Percentiles rank a stretch among this genome's conserved stretches.
phyloP scores from a whole-genome alignment of 1,140 invertebrate genomes.

The Pteromalus puparum region DNA sequence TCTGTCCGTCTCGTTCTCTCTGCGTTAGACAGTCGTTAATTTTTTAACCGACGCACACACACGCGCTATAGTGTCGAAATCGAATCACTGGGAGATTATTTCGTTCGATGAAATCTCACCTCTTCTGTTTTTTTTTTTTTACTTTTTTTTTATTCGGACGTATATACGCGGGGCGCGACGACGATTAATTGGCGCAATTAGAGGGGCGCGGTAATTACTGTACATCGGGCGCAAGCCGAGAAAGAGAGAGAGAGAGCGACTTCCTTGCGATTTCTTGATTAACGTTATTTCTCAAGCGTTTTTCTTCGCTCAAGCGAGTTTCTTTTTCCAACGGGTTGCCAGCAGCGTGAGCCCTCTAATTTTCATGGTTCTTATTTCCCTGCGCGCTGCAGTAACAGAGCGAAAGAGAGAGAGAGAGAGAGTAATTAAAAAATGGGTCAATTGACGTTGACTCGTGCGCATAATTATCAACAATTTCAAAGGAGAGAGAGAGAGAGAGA shows the following conservation, averaged over 20 bases:
- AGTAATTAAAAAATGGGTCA: constrained; percentile 35
- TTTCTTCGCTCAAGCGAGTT: neutral
- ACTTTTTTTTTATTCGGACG: neutral
- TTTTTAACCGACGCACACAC: neutral
- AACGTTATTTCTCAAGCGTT: constrained; percentile 35
- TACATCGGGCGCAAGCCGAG: neutral
- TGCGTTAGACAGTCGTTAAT: neutral
- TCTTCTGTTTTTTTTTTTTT: neutral
- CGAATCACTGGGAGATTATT: neutral
- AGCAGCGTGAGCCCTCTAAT: neutral
- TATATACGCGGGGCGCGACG: neutral
- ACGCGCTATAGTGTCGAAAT: too few relatives aligned
- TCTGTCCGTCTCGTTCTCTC: too few relatives aligned
- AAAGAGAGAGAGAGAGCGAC: neutral
- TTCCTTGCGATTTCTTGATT: constrained; percentile 34
- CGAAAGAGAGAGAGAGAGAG: neutral
- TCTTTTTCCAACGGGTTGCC: neutral
- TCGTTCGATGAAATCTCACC: too few relatives aligned
- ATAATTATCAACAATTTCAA: constrained; percentile 13
- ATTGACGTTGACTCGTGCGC: neutral
- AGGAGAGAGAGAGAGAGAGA: neutral
- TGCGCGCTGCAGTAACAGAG: too few relatives aligned
- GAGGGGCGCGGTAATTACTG: neutral
- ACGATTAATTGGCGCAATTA: constrained; percentile 21
- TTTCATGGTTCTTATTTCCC: constrained; percentile 12